A percentile compares a stretch with the other conserved stretches of the same genome.
Evolutionary conservation across 2,113 vertebrate species (phyloP).

Genomic region (Saiga tatarica): DNA sequence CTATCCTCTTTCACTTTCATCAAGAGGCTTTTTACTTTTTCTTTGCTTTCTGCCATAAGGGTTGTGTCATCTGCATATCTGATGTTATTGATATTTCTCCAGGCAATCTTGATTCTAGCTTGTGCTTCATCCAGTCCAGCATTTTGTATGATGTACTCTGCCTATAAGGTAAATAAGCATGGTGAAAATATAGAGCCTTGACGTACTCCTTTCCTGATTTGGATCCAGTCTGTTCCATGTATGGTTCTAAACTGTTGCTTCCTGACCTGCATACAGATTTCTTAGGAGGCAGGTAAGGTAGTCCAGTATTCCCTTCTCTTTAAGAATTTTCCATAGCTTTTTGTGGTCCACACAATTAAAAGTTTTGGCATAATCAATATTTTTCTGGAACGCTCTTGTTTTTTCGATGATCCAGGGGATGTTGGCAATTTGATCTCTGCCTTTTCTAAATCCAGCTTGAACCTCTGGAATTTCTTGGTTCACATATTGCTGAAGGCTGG

Average conservation of each 20-base stretch:
- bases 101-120: background rate
- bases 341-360: background rate
- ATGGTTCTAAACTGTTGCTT: background rate
- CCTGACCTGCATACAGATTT: background rate
- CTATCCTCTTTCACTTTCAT: background rate
- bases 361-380: background rate
- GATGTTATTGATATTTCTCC: background rate
- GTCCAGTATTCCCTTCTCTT: background rate
- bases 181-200: background rate
- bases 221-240: background rate
- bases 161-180: background rate
- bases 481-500: background rate
- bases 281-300: background rate
- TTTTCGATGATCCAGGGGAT: fast-evolving
- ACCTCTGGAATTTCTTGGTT: fast-evolving
- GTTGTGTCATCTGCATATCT: background rate
- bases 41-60: background rate
- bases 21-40: background rate
- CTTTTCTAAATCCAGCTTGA: background rate
- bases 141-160: background rate
- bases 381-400: background rate
- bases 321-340: background rate
- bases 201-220: fast-evolving
- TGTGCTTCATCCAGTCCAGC: background rate
- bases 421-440: background rate